Conservation (phyloP, 2,888 invertebrate genomes). For the Gibbula magus region DNA sequence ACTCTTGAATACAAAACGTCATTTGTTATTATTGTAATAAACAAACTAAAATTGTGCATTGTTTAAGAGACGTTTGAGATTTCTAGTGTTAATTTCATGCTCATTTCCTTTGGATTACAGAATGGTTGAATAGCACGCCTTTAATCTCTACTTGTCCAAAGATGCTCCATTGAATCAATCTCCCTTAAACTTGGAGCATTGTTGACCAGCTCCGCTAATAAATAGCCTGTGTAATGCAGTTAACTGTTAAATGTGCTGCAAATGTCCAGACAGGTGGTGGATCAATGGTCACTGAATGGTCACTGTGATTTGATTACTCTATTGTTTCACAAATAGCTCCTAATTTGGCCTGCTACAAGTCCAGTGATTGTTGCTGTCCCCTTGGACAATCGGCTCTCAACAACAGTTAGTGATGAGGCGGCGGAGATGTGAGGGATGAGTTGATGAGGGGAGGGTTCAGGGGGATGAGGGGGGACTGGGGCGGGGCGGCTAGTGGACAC, state of each 20-base stretch:
- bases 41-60: too few species aligned
- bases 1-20: too few species aligned
- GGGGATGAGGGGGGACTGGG: too few species aligned
- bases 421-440: too few species aligned
- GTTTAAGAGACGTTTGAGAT: not conserved
- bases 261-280: conserved; percentile 13
- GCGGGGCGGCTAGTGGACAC: too few species aligned
- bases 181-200: not conserved
- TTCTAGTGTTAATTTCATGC: not conserved
- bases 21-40: too few species aligned
- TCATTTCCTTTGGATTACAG: not conserved
- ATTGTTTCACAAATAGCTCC: conserved; percentile 16
- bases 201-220: conserved; percentile 6
- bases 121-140: not conserved
- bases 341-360: conserved; percentile 16
- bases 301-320: conserved; percentile 6
- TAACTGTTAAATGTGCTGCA: conserved; percentile 19
- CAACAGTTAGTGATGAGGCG: too few species aligned
- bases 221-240: not conserved
- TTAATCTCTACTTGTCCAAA: conserved; percentile 7
- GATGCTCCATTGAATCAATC: conserved; percentile 17
- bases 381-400: too few species aligned
- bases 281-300: not conserved
- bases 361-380: conserved; percentile 1
- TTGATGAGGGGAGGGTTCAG: too few species aligned